Evolutionary conservation across 1,140 invertebrate genomes (phyloP), one percentile per base, ranked within the genome.

Genomic region (Drosophila ananassae): DNA sequence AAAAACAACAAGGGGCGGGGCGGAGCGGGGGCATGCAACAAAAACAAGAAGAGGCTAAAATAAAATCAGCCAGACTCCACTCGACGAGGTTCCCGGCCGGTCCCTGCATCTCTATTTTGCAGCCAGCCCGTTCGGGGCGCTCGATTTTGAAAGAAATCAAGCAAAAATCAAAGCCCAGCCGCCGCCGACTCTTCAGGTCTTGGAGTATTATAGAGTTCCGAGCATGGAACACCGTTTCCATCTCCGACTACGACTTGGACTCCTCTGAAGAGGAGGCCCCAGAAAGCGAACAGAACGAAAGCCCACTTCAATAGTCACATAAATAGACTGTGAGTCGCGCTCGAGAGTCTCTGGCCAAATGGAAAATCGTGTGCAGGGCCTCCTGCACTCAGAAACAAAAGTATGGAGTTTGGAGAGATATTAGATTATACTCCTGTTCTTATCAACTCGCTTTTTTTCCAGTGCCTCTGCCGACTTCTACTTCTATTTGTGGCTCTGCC

Each of bases 111-210:
- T 44, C 41, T 44, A 44, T 44, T 44, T 44, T 21, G 41, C 41
- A 7, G 41, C 41, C 8, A 53, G 46, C 22, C 55, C 13, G 41
- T 17, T 30, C 50, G 24, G 75, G 56, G 71, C 76, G 61, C 77
- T 47, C 89, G 84, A 89, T 80, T 84, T 89, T 89, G 79, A 89
- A 89, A 89, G 84, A 89, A 89, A 89, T 89, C 84, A 89, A 89
- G 84, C 84, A 89, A 89, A 89, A 89, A 89, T 89, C 84, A 89
- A 89, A 89, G 84, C 79, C 68, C 55, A 55, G 61, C 73, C 44
- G 17, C 44, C 21, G 17, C 44, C 17, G 78, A 28, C 50, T 71
- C 67, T 71, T 71, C 64, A 71, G 68, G 47, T 37, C 47, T 44
- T 71, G 46, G 52, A 64, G 72, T 69, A 41, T 69, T 46, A 55